Base-by-base conservation (phyloP, 2,113 vertebrate species). In the Bettongia penicillata region DNA sequence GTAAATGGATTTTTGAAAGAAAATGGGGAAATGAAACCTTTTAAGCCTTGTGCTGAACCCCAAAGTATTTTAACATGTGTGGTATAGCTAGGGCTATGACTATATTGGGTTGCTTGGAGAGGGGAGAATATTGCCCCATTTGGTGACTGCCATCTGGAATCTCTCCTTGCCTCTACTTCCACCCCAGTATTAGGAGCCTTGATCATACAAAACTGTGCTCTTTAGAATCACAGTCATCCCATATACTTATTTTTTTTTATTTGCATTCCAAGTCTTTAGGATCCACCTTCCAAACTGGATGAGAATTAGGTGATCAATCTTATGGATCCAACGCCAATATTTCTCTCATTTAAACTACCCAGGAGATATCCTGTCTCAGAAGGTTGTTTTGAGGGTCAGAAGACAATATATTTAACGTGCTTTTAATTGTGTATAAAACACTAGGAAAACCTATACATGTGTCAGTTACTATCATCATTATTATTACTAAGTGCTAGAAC, bases 231-330 rank as follows among this genome's bases (percentile, higher is more conserved):
- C 14, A 84, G 55, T 95, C 19, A 93, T 22, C 93, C 92, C 91
- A 47, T 90, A 94, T 19, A 77, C 3, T 43, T 51, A 43, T 93
- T 37, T n/a, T 23, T n/a, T 23, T 84, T 84, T 22, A 84, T 84
- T 84, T 84, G 68, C 19, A 43, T 84, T 84, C 1, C 16, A 47
- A 77, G 1, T 95, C 23, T 95, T 91, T 93, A 90, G 51, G 53
- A 93, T 91, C 26, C 47, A 84, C 91, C 95, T 95, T 49, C 57
- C 26, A 31, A 50, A 11, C 7, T 53, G 55, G 55, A 93, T 89
- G 96, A 31, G 92, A 91, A 95, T 94, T 61, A 95, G 31, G 50
- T 53, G n/a, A 90, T 91, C 31, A 22, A n/a, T n/a, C 19, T 31
- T 31, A 68, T 31, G 48, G 48, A 11, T 95, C 37, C 57, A 84